Conservation (phyloP, 2,113 vertebrate species). For the Melanerpes aurifrons region DNA sequence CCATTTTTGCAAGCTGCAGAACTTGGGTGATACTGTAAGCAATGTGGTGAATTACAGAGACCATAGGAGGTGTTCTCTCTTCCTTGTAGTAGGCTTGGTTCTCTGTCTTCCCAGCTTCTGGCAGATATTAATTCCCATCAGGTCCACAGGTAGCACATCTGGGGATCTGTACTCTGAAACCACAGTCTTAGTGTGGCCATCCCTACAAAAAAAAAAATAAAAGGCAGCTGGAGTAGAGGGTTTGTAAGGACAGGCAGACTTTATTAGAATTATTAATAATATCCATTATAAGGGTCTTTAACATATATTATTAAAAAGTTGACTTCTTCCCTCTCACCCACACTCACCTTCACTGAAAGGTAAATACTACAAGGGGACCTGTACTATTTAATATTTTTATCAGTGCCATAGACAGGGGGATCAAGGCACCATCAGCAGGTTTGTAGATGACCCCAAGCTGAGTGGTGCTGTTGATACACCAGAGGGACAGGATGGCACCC, state of each 20-base stretch:
- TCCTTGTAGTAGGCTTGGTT: background rate
- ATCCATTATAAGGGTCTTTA: too few species aligned
- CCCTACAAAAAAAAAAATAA: background rate
- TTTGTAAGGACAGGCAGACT: background rate
- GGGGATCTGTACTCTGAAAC: background rate
- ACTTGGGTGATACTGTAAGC: background rate
- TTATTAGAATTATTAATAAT: too few species aligned
- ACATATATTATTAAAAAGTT: background rate
- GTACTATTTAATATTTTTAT: too few species aligned
- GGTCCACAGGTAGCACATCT: background rate
- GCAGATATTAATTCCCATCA: accelerated
- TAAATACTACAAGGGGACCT: background rate
- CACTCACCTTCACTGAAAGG: background rate
- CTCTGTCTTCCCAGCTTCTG: background rate
- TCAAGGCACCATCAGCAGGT: too few species aligned
- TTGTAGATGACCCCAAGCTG: too few species aligned
- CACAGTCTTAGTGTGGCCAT: background rate
- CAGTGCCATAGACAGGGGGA: too few species aligned
- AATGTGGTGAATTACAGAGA: background rate
- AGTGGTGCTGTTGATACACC: too few species aligned
- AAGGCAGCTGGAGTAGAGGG: background rate
- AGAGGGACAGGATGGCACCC: too few species aligned
- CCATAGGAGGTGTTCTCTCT: background rate
- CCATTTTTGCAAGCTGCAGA: background rate
- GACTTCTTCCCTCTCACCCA: background rate